These are phyloP conservation scores for Hirundo rustica DNA, from an alignment of 2,797 vertebrate genomes.

Conservation along the genomic window DNA sequence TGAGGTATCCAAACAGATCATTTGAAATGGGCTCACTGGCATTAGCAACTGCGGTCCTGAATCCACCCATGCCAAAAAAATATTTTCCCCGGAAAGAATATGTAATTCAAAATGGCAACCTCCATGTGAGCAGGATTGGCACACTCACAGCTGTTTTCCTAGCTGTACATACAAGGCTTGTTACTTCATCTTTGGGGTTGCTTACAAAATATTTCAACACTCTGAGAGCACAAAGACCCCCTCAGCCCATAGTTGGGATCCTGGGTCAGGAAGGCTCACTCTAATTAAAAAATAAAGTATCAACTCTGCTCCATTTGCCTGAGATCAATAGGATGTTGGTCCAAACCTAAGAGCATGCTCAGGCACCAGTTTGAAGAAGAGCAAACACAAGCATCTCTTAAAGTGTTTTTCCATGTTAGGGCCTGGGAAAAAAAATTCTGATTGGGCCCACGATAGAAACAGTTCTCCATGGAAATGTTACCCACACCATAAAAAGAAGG, in stretches of 20 bases:
- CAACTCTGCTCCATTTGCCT: not conserved
- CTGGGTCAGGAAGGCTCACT: not conserved
- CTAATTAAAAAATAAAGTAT: not conserved
- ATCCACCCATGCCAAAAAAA: not conserved
- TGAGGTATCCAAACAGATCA: not conserved
- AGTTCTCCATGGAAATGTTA: constrained; percentile 6
- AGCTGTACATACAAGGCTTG: not conserved
- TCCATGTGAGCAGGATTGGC: not conserved
- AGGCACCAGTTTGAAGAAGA: not conserved
- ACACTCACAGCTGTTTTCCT: not conserved
- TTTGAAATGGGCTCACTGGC: not conserved
- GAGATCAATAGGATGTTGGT: not conserved
- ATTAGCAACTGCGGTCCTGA: not conserved
- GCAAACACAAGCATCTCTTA: constrained; percentile 28
- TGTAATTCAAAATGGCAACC: not conserved
- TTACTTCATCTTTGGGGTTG: not conserved
- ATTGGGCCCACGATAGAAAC: not conserved
- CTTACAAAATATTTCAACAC: not conserved
- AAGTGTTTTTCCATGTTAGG: constrained; percentile 1
- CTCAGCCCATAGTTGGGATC: not conserved
- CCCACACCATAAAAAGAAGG: constrained; percentile 27
- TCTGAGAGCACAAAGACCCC: not conserved
- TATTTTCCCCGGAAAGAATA: not conserved
- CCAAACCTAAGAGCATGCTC: not conserved
- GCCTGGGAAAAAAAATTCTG: constrained; percentile 28